Conservation (phyloP, 2,113 vertebrate genomes). For the Sardina pilchardus region DNA sequence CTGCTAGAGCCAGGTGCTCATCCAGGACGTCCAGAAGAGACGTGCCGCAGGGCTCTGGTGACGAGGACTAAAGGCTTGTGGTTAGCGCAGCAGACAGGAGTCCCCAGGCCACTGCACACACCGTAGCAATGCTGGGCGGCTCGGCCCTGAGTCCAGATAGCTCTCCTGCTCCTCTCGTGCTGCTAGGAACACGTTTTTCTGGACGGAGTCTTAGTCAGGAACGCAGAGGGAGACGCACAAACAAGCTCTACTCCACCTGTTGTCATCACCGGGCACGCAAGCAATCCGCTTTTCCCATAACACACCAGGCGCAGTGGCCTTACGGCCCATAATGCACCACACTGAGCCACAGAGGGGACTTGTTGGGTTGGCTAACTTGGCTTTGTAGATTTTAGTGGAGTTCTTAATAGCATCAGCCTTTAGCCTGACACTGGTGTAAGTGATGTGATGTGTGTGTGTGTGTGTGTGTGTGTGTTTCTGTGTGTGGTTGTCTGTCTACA, state of each 20-base stretch:
- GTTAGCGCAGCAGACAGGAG: neutral
- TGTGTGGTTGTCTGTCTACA: constrained; percentile 9
- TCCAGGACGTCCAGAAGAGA: too few relatives aligned
- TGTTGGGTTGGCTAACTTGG: neutral
- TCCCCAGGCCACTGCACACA: neutral
- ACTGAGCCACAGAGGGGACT: neutral
- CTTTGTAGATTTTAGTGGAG: neutral
- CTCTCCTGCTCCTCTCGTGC: neutral
- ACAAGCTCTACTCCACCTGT: neutral
- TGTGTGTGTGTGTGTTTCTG: neutral
- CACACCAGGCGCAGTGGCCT: neutral
- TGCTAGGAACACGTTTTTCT: neutral
- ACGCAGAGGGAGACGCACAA: neutral
- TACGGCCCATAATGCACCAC: too few relatives aligned
- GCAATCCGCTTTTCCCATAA: neutral
- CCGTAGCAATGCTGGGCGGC: neutral
- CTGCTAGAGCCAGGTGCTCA: too few relatives aligned
- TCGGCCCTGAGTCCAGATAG: neutral
- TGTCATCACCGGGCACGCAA: neutral
- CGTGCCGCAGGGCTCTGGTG: neutral
- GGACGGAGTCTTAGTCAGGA: neutral
- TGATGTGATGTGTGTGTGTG: constrained; percentile 18
- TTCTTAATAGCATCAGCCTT: neutral
- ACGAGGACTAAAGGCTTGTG: neutral
- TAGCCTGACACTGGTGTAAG: neutral